Conservation (phyloP, 2,113 vertebrate species). For the Entelurus aequoreus region DNA sequence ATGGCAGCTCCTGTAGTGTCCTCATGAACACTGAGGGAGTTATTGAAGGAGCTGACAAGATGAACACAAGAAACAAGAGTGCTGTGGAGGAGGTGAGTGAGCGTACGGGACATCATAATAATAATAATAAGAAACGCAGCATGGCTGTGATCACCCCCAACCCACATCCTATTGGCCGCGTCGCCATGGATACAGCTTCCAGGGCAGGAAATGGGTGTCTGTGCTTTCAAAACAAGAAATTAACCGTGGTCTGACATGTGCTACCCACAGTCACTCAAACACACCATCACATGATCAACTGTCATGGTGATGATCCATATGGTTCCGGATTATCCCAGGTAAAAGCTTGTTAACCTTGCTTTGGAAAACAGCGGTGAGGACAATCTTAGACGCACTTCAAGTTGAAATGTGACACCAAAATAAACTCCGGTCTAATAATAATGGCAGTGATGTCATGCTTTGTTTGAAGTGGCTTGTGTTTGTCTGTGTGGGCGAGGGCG, state of each 20-base stretch:
- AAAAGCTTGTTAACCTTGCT: constrained; percentile 22
- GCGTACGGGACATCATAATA: constrained; percentile 46
- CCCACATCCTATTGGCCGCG: constrained; percentile 4
- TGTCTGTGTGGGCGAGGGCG: background rate
- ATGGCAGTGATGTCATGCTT: constrained; percentile 3
- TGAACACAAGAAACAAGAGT: constrained; percentile 24
- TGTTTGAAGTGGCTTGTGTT: background rate
- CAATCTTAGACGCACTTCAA: background rate
- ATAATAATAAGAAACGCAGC: constrained; percentile 15
- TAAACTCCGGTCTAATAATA: constrained; percentile 6
- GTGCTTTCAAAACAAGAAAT: constrained; percentile 1
- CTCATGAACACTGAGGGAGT: constrained; percentile 33
- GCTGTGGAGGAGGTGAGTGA: constrained; percentile 7
- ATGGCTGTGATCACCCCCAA: constrained; percentile 3
- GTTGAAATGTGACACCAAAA: constrained; percentile 16
- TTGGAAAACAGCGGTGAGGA: background rate
- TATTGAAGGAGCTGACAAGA: constrained; percentile 38
- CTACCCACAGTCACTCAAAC: background rate
- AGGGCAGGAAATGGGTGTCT: constrained; percentile 19
- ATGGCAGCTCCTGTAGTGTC: constrained; percentile 8
- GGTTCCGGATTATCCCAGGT: background rate
- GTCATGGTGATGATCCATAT: background rate
- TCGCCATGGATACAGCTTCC: constrained; percentile 45
- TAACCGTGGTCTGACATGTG: background rate
- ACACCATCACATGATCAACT: background rate